These are phyloP conservation scores for Peromyscus californicus DNA, from an alignment of 2,113 vertebrate species.

Conservation along the genomic window DNA sequence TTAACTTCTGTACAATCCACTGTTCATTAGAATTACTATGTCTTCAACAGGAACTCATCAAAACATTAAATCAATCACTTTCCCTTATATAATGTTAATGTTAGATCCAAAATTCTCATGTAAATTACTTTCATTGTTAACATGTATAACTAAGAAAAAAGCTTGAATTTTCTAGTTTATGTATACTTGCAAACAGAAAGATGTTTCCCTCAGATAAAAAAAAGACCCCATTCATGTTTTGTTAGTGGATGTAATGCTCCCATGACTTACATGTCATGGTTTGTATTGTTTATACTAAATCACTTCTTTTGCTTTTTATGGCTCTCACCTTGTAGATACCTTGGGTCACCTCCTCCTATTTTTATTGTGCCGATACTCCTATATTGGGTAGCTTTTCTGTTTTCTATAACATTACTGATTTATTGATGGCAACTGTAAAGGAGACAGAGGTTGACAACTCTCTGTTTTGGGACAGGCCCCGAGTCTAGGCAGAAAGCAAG, in stretches of 20 bases:
- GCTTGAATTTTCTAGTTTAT: not conserved
- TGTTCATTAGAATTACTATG: not conserved
- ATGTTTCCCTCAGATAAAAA: not conserved
- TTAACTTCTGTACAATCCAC: not conserved
- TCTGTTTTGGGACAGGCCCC: not conserved
- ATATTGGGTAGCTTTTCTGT: not conserved
- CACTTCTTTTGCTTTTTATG: not conserved
- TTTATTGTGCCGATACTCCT: not conserved
- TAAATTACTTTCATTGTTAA: not conserved
- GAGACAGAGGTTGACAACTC: not conserved
- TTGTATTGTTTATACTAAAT: not conserved
- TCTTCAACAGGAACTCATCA: not conserved
- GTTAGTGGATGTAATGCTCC: not conserved
- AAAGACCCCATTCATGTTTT: not conserved
- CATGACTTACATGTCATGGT: not conserved
- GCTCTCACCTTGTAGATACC: not conserved
- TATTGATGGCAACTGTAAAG: not conserved
- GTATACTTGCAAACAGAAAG: not conserved
- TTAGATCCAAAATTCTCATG: not conserved
- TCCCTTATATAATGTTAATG: not conserved
- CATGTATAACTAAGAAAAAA: not conserved
- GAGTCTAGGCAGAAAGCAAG: not conserved
- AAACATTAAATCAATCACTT: not conserved
- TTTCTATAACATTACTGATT: not conserved
- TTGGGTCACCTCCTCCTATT: not conserved